A percentile compares a stretch with the other conserved stretches of the same genome.
Evolutionary conservation across 2,797 vertebrate genomes (phyloP).

Genomic region (Pseudotriccus pelzelni): DNA sequence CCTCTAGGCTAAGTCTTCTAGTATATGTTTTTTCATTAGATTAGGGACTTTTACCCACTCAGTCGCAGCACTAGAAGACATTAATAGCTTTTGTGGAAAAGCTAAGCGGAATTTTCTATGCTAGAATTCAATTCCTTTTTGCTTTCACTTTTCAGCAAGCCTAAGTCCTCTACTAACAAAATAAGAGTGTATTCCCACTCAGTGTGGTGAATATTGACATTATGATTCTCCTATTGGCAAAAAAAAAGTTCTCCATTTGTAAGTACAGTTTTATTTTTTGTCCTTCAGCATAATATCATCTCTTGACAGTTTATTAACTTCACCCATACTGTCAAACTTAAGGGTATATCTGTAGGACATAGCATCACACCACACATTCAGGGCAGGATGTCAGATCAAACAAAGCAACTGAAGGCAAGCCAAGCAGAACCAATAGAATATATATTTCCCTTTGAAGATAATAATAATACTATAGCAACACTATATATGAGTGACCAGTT

Average conservation of each 20-base stretch:
- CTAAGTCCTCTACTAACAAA: background rate
- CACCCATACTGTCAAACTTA: background rate
- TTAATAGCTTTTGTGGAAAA: background rate
- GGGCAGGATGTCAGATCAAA: background rate
- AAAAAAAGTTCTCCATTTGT: background rate
- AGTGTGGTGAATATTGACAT: background rate
- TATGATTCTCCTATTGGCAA: background rate
- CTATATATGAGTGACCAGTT: background rate
- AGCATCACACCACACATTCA: background rate
- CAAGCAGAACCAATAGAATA: background rate
- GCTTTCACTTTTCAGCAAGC: background rate
- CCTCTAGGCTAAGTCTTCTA: background rate
- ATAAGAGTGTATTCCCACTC: background rate
- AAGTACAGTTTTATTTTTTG: background rate
- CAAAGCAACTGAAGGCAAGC: background rate
- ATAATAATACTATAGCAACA: background rate
- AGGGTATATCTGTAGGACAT: background rate
- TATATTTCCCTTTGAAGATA: background rate
- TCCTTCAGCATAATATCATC: background rate
- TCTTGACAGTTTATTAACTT: background rate
- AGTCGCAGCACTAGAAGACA: background rate
- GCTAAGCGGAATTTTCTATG: background rate
- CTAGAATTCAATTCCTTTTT: background rate
- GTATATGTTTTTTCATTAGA: background rate
- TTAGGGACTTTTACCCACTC: background rate